Evolutionary conservation across 2,797 vertebrate species (phyloP).

Genomic region (Trachurus trachurus): DNA sequence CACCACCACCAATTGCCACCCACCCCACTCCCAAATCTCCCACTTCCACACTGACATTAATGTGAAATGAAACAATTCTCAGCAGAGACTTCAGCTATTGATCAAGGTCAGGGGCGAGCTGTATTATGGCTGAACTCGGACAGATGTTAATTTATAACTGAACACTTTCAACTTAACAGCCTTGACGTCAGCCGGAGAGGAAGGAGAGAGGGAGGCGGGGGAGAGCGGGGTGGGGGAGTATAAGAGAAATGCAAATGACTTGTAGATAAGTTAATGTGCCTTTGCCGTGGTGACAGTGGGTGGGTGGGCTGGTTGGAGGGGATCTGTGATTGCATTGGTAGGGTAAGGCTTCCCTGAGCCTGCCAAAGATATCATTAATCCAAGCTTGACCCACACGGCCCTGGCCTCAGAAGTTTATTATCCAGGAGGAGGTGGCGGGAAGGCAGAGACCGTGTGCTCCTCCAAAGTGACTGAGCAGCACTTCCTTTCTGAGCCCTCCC

Average conservation of each 20-base stretch:
- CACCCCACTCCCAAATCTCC: background rate
- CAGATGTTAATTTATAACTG: slow-evolving; percentile 69
- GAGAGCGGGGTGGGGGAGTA: slow-evolving; percentile 32
- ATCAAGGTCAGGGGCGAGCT: slow-evolving; percentile 75
- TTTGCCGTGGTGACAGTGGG: slow-evolving; percentile 58
- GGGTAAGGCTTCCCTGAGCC: slow-evolving; percentile 65
- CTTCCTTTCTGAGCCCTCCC: slow-evolving; percentile 66
- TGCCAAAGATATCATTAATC: slow-evolving; percentile 80
- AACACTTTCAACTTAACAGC: slow-evolving; percentile 58
- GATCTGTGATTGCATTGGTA: slow-evolving; percentile 64
- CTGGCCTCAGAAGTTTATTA: slow-evolving; percentile 71
- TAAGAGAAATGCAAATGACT: slow-evolving; percentile 78
- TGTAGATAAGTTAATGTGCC: slow-evolving; percentile 76
- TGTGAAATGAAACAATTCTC: slow-evolving; percentile 61
- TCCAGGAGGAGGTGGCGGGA: slow-evolving; percentile 55
- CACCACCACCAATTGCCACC: too few species aligned
- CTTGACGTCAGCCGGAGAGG: slow-evolving; percentile 53
- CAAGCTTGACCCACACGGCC: slow-evolving; percentile 69
- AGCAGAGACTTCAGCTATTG: slow-evolving; percentile 59
- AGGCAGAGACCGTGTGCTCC: slow-evolving; percentile 51
- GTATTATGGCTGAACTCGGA: slow-evolving; percentile 60
- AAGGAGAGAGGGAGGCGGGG: background rate
- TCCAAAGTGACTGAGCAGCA: slow-evolving; percentile 64
- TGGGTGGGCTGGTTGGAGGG: too few species aligned
- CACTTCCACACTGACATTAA: slow-evolving; percentile 30